Percentiles rank a stretch among this genome's conserved stretches.
Conservation (phyloP, 2,888 invertebrate species). For the Nomada flava region DNA sequence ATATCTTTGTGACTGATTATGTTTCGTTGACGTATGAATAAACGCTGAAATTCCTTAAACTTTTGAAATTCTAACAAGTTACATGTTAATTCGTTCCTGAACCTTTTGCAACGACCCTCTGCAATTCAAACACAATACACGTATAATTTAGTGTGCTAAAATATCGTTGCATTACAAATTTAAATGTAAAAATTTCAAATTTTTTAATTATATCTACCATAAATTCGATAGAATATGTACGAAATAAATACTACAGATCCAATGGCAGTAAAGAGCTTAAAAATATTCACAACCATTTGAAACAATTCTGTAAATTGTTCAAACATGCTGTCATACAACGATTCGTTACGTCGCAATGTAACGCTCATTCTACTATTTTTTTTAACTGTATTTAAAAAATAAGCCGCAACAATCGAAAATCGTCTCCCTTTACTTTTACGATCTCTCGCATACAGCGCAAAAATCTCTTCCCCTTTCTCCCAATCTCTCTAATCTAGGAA, state of each 20-base stretch:
- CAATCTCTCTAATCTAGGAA: slow-evolving; percentile 11
- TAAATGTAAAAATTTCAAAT: slow-evolving; percentile 5
- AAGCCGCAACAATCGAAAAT: not conserved
- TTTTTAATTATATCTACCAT: slow-evolving; percentile 34
- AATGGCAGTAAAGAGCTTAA: slow-evolving; percentile 1
- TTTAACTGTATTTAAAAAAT: too few relatives aligned
- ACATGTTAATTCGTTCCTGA: not conserved
- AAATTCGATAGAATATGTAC: slow-evolving; percentile 15
- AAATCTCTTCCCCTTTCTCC: too few relatives aligned
- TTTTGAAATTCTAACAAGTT: slow-evolving; percentile 1
- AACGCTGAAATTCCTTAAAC: slow-evolving; percentile 19
- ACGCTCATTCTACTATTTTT: slow-evolving; percentile 18
- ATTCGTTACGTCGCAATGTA: slow-evolving; percentile 3
- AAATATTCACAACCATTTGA: slow-evolving; percentile 1
- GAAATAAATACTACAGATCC: slow-evolving; percentile 21
- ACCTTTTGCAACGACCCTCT: slow-evolving; percentile 14
- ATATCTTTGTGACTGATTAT: slow-evolving; percentile 49
- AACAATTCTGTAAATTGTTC: not conserved
- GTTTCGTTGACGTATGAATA: slow-evolving; percentile 21
- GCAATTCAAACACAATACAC: slow-evolving; percentile 7
- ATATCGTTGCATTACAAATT: too few relatives aligned
- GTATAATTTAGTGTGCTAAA: slow-evolving; percentile 1
- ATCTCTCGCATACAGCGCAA: too few relatives aligned
- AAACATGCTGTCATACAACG: slow-evolving; percentile 13
- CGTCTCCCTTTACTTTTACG: too few relatives aligned